Evolutionary conservation across 2,113 vertebrate genomes (phyloP).

Genomic region (Rissa tridactyla): DNA sequence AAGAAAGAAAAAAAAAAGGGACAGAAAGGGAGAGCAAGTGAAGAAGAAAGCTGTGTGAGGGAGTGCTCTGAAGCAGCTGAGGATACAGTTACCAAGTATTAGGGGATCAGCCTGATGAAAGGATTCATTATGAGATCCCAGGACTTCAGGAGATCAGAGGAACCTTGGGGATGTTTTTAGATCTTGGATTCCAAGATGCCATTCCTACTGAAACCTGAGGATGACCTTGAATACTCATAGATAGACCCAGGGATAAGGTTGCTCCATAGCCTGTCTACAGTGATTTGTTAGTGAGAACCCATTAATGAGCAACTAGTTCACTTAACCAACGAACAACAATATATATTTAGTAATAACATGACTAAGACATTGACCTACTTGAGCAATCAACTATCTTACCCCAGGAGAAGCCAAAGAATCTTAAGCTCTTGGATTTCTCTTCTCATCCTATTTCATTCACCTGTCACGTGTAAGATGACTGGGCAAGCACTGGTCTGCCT

Average conservation of each 20-base stretch:
- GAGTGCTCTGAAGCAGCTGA: not conserved
- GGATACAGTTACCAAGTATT: not conserved
- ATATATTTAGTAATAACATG: slow-evolving; percentile 27
- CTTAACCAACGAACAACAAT: not conserved
- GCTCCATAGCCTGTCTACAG: not conserved
- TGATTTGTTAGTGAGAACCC: not conserved
- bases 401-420: not conserved
- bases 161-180: not conserved
- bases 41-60: not conserved
- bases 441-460: not conserved
- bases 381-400: not conserved
- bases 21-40: not conserved
- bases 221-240: not conserved
- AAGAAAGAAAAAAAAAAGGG: not conserved
- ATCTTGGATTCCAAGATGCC: not conserved
- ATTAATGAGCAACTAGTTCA: not conserved
- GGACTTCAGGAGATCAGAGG: not conserved
- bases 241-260: not conserved
- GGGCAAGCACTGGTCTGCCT: not conserved
- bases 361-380: not conserved
- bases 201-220: slow-evolving; percentile 1
- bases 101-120: not conserved
- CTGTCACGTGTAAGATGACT: rapidly evolving
- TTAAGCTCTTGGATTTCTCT: not conserved
- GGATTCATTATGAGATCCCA: not conserved